Evolutionary conservation across 2,888 invertebrate species (phyloP).

Genomic region (Thelaira solivaga): DNA sequence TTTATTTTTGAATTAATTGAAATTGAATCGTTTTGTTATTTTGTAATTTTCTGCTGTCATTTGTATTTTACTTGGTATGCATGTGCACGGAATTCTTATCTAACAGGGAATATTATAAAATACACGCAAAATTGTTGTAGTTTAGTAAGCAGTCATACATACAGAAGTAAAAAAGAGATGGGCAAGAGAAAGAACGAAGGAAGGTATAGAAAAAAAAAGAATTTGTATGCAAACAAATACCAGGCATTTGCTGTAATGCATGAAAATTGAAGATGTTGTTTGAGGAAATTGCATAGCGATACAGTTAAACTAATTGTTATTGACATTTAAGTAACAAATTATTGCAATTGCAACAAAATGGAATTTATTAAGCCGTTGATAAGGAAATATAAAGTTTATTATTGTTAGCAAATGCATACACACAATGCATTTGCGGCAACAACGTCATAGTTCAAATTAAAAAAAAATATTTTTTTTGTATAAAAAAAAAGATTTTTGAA

Average conservation of each 20-base stretch:
- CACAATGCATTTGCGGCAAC: too few species aligned
- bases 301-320: constrained; percentile 5
- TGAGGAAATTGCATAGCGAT: constrained; percentile 9
- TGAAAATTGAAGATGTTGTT: constrained; percentile 2
- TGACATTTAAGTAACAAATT: constrained; percentile 6
- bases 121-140: neutral
- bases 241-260: constrained; percentile 9
- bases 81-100: constrained; percentile 41
- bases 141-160: neutral
- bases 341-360: neutral
- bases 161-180: neutral
- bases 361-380: neutral
- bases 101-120: constrained; percentile 21
- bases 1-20: constrained; percentile 53
- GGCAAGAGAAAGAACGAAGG: too few species aligned
- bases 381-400: neutral
- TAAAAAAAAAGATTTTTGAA: too few species aligned
- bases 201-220: too few species aligned
- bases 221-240: constrained; percentile 29
- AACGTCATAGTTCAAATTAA: too few species aligned
- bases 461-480: too few species aligned
- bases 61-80: neutral
- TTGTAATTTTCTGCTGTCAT: neutral
- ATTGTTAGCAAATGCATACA: neutral
- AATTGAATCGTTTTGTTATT: constrained; percentile 40